These are phyloP conservation scores for Blastomussa wellsi DNA, from an alignment of 92 coral and sea anemone genomes.

Conservation along the genomic window DNA sequence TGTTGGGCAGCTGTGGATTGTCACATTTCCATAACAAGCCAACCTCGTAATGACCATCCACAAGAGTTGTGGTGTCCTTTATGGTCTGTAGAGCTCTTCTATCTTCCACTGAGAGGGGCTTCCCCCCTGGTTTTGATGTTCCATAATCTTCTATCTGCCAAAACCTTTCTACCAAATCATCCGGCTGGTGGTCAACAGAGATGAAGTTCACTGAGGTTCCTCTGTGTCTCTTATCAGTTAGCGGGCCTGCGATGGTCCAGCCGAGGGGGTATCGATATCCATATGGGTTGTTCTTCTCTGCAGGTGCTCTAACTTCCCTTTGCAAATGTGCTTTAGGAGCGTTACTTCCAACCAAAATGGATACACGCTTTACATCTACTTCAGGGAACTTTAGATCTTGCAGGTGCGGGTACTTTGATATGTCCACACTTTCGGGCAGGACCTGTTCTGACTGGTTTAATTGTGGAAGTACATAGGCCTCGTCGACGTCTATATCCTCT, in stretches of 20 bases:
- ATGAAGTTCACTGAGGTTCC: conserved; percentile 27
- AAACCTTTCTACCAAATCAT: conserved; percentile 57
- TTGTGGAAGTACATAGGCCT: not conserved
- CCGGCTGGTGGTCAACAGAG: conserved; percentile 26
- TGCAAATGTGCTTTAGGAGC: conserved; percentile 35
- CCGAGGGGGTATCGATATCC: conserved; percentile 53
- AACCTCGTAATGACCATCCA: conserved; percentile 54
- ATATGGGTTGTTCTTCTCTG: conserved; percentile 27
- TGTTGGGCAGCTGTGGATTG: conserved; percentile 46
- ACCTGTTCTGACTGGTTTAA: conserved; percentile 46
- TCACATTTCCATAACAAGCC: conserved; percentile 46
- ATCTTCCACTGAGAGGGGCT: conserved; percentile 52
- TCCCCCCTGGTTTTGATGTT: conserved; percentile 27
- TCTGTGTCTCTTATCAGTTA: not conserved
- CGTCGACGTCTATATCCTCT: not conserved
- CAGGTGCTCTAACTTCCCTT: conserved; percentile 37
- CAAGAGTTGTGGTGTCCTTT: conserved; percentile 38
- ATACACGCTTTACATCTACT: conserved; percentile 61
- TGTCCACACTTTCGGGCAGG: conserved; percentile 52
- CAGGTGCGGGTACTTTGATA: conserved; percentile 51
- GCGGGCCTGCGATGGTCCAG: conserved; percentile 51
- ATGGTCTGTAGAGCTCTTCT: conserved; percentile 46
- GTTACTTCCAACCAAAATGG: conserved; percentile 58
- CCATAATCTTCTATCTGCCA: conserved; percentile 68
- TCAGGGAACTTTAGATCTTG: conserved; percentile 48